These are phyloP conservation scores for Adela reaumurella DNA, from an alignment of 2,888 invertebrate species.

Conservation along the genomic window DNA sequence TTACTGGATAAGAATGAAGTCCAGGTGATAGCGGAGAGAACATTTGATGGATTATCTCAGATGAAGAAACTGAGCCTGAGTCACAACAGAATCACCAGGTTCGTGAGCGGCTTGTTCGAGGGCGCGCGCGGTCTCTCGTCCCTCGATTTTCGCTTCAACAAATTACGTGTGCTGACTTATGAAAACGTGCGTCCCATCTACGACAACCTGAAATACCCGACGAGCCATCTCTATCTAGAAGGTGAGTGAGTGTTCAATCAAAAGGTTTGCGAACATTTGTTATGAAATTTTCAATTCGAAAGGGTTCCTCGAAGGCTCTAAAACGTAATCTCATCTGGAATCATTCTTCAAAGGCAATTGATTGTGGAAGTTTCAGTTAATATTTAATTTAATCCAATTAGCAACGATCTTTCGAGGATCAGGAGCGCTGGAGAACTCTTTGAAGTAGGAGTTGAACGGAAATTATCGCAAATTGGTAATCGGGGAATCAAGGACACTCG, in stretches of 20 bases:
- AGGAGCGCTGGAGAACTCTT: background rate
- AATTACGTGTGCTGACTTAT: slow-evolving; percentile 69
- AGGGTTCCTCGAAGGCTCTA: background rate
- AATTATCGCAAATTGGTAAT: background rate
- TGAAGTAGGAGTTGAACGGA: background rate
- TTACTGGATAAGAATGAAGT: slow-evolving; percentile 68
- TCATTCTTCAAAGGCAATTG: background rate
- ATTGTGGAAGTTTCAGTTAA: background rate
- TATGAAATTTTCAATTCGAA: no score
- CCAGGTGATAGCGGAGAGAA: slow-evolving; percentile 69
- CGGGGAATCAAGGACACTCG: no score
- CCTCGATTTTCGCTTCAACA: slow-evolving; percentile 73
- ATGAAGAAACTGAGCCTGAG: slow-evolving; percentile 69
- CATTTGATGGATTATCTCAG: slow-evolving; percentile 71
- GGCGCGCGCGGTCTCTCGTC: slow-evolving; percentile 68
- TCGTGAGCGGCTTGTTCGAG: slow-evolving; percentile 68
- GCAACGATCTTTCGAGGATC: background rate
- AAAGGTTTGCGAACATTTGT: no score
- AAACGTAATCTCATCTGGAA: background rate
- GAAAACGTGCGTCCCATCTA: slow-evolving; percentile 72
- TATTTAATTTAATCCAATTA: background rate
- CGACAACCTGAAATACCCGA: slow-evolving; percentile 69
- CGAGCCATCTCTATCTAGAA: slow-evolving; percentile 71
- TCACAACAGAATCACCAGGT: slow-evolving; percentile 68
- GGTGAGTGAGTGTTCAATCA: no score